Evolutionary conservation across 2,113 vertebrate species (phyloP).

Genomic region (Phyllostomus hastatus): DNA sequence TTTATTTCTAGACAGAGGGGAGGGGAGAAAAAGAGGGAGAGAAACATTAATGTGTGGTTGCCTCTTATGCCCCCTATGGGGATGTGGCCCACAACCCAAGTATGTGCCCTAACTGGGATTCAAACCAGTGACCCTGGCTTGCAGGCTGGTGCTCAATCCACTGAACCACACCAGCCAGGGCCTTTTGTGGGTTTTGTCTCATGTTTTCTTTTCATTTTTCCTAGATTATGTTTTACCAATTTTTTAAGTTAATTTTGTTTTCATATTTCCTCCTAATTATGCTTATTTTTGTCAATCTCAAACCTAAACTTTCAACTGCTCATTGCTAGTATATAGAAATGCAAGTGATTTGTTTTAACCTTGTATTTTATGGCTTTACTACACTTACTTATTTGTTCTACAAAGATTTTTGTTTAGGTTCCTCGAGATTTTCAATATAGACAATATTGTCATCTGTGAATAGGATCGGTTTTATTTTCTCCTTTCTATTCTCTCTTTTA

Average conservation of each 20-base stretch:
- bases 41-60: no score
- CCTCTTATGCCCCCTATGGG: no score
- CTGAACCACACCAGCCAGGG: no score
- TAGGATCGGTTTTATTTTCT: neutral
- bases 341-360: neutral
- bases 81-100: no score
- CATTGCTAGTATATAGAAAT: neutral
- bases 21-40: no score
- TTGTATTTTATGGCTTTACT: neutral
- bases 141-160: no score
- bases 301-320: neutral
- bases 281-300: neutral
- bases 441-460: neutral
- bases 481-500: neutral
- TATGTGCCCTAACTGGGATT: no score
- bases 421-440: neutral
- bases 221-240: neutral
- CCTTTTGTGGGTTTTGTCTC: neutral
- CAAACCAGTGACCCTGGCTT: no score
- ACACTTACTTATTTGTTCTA: neutral
- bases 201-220: neutral
- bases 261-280: neutral
- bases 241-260: neutral
- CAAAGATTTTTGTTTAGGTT: neutral
- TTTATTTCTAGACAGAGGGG: no score